Percentiles rank a stretch among this genome's conserved stretches.
Evolutionary conservation across 2,888 invertebrate species (phyloP).

Genomic region (Cephus runcator): DNA sequence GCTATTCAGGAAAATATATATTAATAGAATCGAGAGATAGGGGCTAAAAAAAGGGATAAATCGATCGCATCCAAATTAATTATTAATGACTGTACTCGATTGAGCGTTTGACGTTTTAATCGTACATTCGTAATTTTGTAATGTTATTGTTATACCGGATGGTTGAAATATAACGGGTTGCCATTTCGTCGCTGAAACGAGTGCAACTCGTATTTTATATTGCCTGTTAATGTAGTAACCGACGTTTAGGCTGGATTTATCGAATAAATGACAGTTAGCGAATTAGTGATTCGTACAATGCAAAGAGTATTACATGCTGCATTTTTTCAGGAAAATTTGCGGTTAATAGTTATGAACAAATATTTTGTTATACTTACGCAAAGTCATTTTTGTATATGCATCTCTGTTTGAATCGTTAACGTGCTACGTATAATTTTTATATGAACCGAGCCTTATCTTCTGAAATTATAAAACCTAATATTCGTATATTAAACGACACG

Average conservation of each 20-base stretch:
- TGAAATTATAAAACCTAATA: slow-evolving; percentile 23
- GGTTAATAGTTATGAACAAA: slow-evolving; percentile 33
- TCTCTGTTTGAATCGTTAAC: slow-evolving; percentile 39
- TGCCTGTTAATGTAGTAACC: slow-evolving; percentile 16
- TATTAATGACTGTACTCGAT: slow-evolving; percentile 6
- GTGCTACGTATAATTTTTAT: slow-evolving; percentile 29
- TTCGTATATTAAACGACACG: neutral
- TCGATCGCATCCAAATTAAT: neutral
- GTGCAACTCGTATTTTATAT: slow-evolving; percentile 17
- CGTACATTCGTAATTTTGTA: slow-evolving; percentile 22
- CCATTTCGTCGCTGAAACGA: neutral
- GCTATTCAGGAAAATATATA: neutral
- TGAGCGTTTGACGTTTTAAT: slow-evolving; percentile 4
- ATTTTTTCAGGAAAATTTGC: slow-evolving; percentile 11
- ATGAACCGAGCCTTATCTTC: slow-evolving; percentile 37
- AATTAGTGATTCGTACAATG: slow-evolving; percentile 23
- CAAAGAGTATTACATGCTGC: slow-evolving; percentile 22
- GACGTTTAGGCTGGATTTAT: slow-evolving; percentile 1
- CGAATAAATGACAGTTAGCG: neutral
- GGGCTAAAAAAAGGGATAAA: neutral
- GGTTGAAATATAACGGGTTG: slow-evolving; percentile 10
- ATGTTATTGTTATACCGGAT: slow-evolving; percentile 18
- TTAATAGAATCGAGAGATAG: neutral
- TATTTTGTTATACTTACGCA: slow-evolving; percentile 37
- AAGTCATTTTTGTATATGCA: slow-evolving; percentile 41